Conservation (phyloP, 2,113 vertebrate species). For the Poeciliopsis turrubarensis region DNA sequence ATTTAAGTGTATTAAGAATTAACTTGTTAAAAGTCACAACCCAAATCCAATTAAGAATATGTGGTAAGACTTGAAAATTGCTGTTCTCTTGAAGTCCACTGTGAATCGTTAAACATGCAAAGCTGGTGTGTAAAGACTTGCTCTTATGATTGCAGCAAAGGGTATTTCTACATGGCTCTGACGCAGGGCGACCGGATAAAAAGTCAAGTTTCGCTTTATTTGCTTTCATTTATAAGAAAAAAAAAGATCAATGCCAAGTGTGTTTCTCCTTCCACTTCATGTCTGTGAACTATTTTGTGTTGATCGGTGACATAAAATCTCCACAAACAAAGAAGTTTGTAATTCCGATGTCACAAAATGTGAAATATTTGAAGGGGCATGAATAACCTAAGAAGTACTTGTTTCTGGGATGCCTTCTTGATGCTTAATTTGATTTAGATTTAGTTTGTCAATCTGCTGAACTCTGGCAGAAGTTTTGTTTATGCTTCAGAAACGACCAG, state of each 20-base stretch:
- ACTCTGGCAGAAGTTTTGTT: neutral
- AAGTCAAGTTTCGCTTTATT: too few relatives aligned
- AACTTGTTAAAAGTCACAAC: neutral
- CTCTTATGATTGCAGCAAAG: neutral
- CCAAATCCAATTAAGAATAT: neutral
- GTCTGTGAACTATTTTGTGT: neutral
- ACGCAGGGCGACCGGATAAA: too few relatives aligned
- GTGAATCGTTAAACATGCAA: too few relatives aligned
- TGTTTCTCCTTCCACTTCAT: neutral
- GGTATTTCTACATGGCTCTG: neutral
- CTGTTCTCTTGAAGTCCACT: neutral
- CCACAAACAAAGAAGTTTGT: neutral
- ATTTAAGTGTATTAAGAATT: neutral
- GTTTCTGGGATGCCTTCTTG: neutral
- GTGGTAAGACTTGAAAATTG: neutral
- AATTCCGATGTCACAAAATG: neutral
- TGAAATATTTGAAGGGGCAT: neutral
- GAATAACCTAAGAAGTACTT: neutral
- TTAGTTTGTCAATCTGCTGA: neutral
- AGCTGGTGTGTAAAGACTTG: neutral
- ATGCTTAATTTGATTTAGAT: neutral
- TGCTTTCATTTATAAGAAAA: too few relatives aligned
- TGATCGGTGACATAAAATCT: neutral
- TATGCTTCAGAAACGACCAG: neutral
- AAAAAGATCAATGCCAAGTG: neutral